phyloP scores from a whole-genome alignment of 2,113 vertebrate species.

The Anguilla rostrata region DNA sequence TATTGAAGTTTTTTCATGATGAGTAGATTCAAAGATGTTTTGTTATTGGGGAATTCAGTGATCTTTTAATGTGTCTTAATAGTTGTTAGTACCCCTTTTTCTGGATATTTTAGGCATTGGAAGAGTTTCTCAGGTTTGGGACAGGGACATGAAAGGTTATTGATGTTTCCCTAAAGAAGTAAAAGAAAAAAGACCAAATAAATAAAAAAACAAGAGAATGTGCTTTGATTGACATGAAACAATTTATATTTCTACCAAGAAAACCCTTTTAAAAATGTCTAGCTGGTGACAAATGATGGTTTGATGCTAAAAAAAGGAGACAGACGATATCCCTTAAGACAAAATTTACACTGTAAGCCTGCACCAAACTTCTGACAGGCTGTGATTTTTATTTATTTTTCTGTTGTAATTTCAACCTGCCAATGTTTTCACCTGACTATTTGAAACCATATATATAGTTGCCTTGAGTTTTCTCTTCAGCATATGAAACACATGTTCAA shows the following conservation, averaged over 20 bases:
- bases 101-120: background rate
- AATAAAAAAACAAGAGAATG: background rate
- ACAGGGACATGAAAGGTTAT: background rate
- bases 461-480: no score
- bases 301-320: background rate
- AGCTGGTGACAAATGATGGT: conserved; percentile 8
- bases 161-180: background rate
- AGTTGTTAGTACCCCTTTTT: background rate
- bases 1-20: background rate
- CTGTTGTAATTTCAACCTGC: background rate
- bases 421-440: conserved; percentile 11
- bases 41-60: background rate
- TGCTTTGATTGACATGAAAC: conserved; percentile 19
- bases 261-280: conserved; percentile 11
- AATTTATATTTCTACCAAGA: conserved; percentile 27
- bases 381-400: conserved; percentile 21
- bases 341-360: conserved; percentile 7
- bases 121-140: background rate
- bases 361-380: conserved; percentile 3
- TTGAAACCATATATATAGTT: conserved; percentile 13
- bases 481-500: no score
- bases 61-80: background rate
- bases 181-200: background rate
- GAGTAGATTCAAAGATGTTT: background rate
- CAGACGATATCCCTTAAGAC: background rate